A percentile compares a stretch with the other conserved stretches of the same genome.
These are phyloP conservation scores for Matsumyia berberina DNA, from an alignment of 2,888 invertebrate species.

Conservation along the genomic window DNA sequence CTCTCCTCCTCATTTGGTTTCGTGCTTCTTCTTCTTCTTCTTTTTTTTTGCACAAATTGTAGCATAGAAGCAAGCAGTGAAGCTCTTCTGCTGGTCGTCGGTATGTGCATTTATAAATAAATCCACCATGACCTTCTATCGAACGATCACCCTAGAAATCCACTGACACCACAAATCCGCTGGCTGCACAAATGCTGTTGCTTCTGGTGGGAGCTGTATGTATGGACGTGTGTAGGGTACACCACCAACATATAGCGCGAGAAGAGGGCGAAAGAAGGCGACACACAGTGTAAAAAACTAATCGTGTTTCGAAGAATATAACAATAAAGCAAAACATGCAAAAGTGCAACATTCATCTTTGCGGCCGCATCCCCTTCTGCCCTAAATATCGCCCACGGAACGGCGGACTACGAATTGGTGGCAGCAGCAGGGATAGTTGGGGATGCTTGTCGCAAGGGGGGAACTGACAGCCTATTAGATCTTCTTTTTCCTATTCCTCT, in stretches of 20 bases:
- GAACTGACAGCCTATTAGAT: constrained; percentile 56
- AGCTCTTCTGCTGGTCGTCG: constrained; percentile 53
- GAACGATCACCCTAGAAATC: constrained; percentile 80
- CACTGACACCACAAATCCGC: constrained; percentile 79
- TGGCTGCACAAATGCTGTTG: constrained; percentile 43
- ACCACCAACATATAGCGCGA: constrained; percentile 6
- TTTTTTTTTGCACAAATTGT: constrained; percentile 36
- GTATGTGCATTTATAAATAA: constrained; percentile 71
- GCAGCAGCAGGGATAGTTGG: not conserved
- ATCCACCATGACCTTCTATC: constrained; percentile 79
- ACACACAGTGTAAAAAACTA: constrained; percentile 60
- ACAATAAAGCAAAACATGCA: constrained; percentile 46
- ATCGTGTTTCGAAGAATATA: constrained; percentile 57
- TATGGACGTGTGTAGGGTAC: constrained; percentile 19
- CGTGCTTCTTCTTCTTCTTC: not conserved
- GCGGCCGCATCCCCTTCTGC: constrained; percentile 38
- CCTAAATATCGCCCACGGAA: constrained; percentile 43
- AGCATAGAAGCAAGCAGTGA: constrained; percentile 58
- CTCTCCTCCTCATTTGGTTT: constrained; percentile 10
- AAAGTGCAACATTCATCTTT: constrained; percentile 71
- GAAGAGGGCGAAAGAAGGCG: constrained; percentile 20
- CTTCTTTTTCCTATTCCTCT: constrained; percentile 51
- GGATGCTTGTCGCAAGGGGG: constrained; percentile 37
- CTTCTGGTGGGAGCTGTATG: constrained; percentile 25
- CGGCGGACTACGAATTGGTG: constrained; percentile 30